Conservation (phyloP, 2,113 vertebrate genomes). For the Trogon melanurus region DNA sequence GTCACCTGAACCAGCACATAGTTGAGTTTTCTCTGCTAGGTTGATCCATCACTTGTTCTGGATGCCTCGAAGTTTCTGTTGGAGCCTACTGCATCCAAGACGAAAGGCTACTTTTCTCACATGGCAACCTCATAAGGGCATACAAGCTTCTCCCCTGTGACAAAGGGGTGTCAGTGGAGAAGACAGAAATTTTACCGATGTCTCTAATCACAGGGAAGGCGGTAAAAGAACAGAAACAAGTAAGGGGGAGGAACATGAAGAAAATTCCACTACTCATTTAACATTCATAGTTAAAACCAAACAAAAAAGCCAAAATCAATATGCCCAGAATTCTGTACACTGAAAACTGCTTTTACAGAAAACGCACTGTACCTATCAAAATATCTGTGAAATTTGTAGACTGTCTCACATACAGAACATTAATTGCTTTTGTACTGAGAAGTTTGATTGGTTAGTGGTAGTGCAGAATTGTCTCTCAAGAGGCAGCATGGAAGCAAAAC, state of each 20-base stretch:
- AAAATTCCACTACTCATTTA: neutral
- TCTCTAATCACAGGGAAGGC: neutral
- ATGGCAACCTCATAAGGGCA: too few species aligned
- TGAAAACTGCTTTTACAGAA: neutral
- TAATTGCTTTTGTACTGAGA: neutral
- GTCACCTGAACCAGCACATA: too few species aligned
- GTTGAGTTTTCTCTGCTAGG: too few species aligned
- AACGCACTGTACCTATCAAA: neutral
- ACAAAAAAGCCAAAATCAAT: neutral
- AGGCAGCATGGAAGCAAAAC: neutral
- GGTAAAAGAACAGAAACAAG: neutral
- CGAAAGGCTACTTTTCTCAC: too few species aligned
- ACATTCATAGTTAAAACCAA: too few species aligned
- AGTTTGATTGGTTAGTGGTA: neutral
- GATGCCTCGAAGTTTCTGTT: too few species aligned
- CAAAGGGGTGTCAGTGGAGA: too few species aligned
- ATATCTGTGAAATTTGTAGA: neutral
- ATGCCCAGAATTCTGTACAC: neutral
- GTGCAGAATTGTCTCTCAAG: neutral
- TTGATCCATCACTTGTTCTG: too few species aligned
- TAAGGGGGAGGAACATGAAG: neutral
- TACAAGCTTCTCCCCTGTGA: too few species aligned
- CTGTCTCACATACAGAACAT: neutral
- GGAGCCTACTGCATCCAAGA: too few species aligned
- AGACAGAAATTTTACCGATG: neutral